Conservation (phyloP, 2,797 vertebrate genomes). For the Platyrinchus mystaceus region DNA sequence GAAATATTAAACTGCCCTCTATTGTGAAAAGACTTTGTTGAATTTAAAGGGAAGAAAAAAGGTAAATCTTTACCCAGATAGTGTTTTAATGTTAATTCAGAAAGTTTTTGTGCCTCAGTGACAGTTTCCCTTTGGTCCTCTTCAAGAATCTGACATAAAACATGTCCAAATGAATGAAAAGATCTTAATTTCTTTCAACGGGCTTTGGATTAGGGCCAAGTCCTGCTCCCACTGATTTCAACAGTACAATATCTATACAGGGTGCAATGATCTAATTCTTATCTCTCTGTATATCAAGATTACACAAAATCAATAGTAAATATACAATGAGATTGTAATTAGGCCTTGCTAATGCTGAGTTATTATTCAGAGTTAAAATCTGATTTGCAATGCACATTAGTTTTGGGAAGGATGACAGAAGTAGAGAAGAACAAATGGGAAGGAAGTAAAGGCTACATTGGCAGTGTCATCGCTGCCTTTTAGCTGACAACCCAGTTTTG, state of each 20-base stretch:
- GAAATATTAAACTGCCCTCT: background rate
- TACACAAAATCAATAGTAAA: conserved; percentile 25
- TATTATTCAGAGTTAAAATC: conserved; percentile 44
- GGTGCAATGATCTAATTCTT: background rate
- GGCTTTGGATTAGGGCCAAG: background rate
- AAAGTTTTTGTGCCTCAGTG: background rate
- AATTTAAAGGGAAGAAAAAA: background rate
- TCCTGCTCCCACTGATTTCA: conserved; percentile 7
- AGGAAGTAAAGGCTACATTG: background rate
- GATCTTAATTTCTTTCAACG: background rate
- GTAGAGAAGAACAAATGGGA: background rate
- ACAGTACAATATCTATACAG: background rate
- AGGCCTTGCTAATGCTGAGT: background rate
- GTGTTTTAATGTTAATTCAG: background rate
- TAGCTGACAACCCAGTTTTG: background rate
- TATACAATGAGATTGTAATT: conserved; percentile 23
- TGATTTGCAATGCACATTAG: conserved; percentile 19
- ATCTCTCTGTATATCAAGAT: conserved; percentile 4
- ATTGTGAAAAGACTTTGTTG: background rate
- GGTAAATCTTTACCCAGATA: background rate
- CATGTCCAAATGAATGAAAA: background rate
- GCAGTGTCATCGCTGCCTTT: background rate
- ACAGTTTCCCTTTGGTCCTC: background rate
- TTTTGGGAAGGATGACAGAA: background rate
- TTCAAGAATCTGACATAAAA: background rate